phyloP scores from a whole-genome alignment of 2,113 vertebrate genomes.

The Barnardius zonarius region DNA sequence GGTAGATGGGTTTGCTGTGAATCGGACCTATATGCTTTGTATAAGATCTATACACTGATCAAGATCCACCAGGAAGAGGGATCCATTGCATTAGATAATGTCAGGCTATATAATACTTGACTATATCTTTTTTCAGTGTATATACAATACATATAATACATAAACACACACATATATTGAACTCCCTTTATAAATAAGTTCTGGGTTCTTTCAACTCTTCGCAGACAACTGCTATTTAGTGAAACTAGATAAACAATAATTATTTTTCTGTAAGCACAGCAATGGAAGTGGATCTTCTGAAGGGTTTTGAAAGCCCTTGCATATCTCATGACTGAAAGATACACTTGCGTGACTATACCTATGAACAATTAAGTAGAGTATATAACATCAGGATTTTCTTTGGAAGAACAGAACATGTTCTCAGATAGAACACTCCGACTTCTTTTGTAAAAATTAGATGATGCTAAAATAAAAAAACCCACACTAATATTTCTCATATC shows the following conservation, averaged over 20 bases:
- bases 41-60: background rate
- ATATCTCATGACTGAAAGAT: background rate
- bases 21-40: background rate
- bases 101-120: background rate
- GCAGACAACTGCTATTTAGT: background rate
- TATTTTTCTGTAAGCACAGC: background rate
- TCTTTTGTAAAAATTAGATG: background rate
- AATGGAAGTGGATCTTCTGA: background rate
- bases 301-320: background rate
- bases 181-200: background rate
- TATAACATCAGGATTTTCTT: background rate
- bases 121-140: background rate
- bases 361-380: background rate
- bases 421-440: background rate
- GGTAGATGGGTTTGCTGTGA: background rate
- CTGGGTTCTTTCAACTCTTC: background rate
- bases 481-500: background rate
- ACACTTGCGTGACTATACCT: background rate
- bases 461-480: background rate
- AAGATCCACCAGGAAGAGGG: background rate
- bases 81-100: background rate
- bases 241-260: background rate
- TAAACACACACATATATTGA: background rate
- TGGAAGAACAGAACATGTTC: background rate
- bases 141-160: background rate